A percentile compares a stretch with the other conserved stretches of the same genome.
Evolutionary conservation across 2,888 invertebrate species (phyloP).

Genomic region (Yponomeuta cagnagella): DNA sequence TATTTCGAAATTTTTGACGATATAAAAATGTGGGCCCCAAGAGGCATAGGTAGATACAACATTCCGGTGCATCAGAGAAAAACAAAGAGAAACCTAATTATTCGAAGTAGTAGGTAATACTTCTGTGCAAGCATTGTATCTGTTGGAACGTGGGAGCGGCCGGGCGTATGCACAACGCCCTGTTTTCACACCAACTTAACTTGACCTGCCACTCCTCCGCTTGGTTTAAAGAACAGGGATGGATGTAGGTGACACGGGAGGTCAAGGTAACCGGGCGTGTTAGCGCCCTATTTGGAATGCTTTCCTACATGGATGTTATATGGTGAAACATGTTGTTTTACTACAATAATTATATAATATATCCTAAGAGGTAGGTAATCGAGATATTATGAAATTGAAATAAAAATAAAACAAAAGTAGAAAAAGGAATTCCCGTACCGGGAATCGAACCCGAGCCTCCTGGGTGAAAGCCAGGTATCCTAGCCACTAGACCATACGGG

Average conservation of each 20-base stretch:
- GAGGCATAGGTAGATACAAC: too few species aligned
- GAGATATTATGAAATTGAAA: background rate
- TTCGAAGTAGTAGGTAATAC: background rate
- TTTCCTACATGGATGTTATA: background rate
- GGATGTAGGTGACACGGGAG: background rate
- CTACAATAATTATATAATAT: too few species aligned
- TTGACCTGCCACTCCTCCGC: background rate
- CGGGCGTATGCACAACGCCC: conserved; percentile 15
- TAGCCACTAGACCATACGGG: conserved; percentile 80
- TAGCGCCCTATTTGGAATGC: background rate
- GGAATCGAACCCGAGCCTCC: conserved; percentile 84
- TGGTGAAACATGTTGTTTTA: background rate
- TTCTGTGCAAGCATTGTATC: background rate
- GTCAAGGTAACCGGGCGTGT: background rate
- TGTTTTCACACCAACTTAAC: conserved; percentile 4
- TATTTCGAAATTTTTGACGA: too few species aligned
- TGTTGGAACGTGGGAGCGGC: conserved; percentile 3
- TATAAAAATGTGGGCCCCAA: too few species aligned
- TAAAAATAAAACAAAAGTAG: conserved; percentile 16
- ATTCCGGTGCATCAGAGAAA: too few species aligned
- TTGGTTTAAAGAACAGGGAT: background rate
- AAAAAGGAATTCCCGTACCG: conserved; percentile 75
- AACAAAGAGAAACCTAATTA: background rate
- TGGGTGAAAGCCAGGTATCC: conserved; percentile 82
- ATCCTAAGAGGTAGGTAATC: too few species aligned